These are phyloP conservation scores for Caenorhabditis sp. DNA, from an alignment of 2,888 invertebrate genomes.

Conservation along the genomic window DNA sequence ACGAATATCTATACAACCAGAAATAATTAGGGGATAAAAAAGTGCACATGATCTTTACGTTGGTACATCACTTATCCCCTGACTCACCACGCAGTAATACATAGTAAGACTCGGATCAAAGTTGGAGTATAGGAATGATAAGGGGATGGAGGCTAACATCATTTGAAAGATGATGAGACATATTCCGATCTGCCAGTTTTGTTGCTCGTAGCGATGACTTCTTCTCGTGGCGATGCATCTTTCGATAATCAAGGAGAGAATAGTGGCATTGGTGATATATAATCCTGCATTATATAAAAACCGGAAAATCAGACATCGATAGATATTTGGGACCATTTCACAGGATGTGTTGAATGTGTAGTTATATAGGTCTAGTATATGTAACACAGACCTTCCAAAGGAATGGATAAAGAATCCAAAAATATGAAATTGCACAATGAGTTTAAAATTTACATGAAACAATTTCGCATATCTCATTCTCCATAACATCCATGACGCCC, in stretches of 20 bases:
- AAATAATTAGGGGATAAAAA: too few species aligned
- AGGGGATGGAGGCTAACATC: slow-evolving; percentile 8
- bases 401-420: slow-evolving; percentile 32
- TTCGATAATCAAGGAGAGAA: slow-evolving; percentile 22
- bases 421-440: slow-evolving; percentile 22
- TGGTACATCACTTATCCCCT: not conserved
- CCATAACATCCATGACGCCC: slow-evolving; percentile 24
- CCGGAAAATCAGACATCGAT: slow-evolving; percentile 31
- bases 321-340: slow-evolving; percentile 33
- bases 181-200: slow-evolving; percentile 10
- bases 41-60: too few species aligned
- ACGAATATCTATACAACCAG: too few species aligned
- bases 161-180: slow-evolving; percentile 18
- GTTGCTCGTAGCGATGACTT: slow-evolving; percentile 25
- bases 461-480: slow-evolving; percentile 25
- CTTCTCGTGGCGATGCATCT: slow-evolving; percentile 24
- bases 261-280: slow-evolving; percentile 30
- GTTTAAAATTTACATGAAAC: slow-evolving; percentile 31
- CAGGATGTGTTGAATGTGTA: slow-evolving; percentile 14
- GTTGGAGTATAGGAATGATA: slow-evolving; percentile 17
- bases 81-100: slow-evolving; percentile 25
- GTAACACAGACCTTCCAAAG: slow-evolving; percentile 20
- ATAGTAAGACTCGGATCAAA: slow-evolving; percentile 9
- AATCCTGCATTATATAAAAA: slow-evolving; percentile 32
- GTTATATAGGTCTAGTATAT: slow-evolving; percentile 14